Conservation (phyloP, 2,888 invertebrate species). For the Phyllotreta cruciferae region DNA sequence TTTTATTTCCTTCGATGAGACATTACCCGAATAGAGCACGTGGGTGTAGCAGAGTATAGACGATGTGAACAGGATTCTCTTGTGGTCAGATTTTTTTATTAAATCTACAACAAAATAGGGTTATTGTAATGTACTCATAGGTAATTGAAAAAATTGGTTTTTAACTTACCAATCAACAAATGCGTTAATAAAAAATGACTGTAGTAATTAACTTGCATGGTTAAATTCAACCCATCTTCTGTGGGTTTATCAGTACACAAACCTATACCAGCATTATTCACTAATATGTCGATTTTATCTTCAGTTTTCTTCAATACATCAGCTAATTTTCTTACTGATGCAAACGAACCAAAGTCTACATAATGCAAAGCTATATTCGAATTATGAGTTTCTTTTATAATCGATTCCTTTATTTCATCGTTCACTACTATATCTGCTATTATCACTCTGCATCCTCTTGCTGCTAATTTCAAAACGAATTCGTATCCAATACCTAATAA, state of each 20-base stretch:
- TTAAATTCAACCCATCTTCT: constrained; percentile 66
- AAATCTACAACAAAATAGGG: constrained; percentile 27
- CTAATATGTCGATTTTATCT: constrained; percentile 66
- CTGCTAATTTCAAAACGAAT: constrained; percentile 58
- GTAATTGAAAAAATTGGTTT: background rate
- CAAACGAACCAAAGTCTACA: constrained; percentile 64
- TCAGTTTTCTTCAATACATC: constrained; percentile 64
- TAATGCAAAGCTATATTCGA: constrained; percentile 56
- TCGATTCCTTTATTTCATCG: constrained; percentile 44
- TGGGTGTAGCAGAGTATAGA: constrained; percentile 16
- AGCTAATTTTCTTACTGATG: constrained; percentile 67
- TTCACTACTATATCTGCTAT: constrained; percentile 58
- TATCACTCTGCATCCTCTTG: constrained; percentile 63
- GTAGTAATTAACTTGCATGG: constrained; percentile 73
- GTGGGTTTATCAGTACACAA: constrained; percentile 60
- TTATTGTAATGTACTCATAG: too few relatives aligned
- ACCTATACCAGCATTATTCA: constrained; percentile 72
- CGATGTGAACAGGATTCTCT: constrained; percentile 38
- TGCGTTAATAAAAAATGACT: constrained; percentile 75
- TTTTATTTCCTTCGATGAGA: background rate
- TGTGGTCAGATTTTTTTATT: constrained; percentile 32
- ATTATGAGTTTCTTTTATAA: constrained; percentile 52
- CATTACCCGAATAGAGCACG: background rate
- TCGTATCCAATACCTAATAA: constrained; percentile 59
- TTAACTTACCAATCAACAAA: constrained; percentile 63